phyloP scores from a whole-genome alignment of 2,113 vertebrate species.

The Takifugu flavidus region DNA sequence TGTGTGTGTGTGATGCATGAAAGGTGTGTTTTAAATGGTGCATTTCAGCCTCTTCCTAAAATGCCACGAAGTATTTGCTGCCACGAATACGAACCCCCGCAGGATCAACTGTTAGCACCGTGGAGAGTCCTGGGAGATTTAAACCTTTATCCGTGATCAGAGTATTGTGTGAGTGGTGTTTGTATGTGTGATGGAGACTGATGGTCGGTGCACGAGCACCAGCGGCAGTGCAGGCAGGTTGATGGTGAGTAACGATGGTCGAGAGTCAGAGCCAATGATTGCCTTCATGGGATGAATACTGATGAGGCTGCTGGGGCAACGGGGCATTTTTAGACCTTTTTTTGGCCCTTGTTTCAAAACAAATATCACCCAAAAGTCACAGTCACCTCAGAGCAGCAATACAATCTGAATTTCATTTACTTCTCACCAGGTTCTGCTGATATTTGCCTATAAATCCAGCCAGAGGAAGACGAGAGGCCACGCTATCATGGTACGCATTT shows the following conservation, averaged over 20 bases:
- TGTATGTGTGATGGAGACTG: slow-evolving; percentile 11
- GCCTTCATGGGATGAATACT: slow-evolving; percentile 53
- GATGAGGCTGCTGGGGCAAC: slow-evolving; percentile 35
- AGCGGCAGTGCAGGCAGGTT: slow-evolving; percentile 13
- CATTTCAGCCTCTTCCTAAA: too few species aligned
- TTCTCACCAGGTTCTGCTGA: slow-evolving; percentile 1
- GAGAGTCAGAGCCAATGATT: slow-evolving; percentile 45
- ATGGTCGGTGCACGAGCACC: slow-evolving; percentile 7
- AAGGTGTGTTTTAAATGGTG: too few species aligned
- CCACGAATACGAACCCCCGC: too few species aligned
- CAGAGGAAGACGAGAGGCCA: slow-evolving; percentile 12
- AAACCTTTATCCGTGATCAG: slow-evolving; percentile 11
- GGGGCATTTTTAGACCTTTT: neutral
- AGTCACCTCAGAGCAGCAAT: too few species aligned
- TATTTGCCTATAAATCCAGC: neutral
- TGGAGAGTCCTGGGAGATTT: slow-evolving; percentile 1
- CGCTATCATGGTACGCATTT: slow-evolving; percentile 14
- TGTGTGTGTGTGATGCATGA: too few species aligned
- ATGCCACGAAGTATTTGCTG: too few species aligned
- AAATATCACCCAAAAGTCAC: too few species aligned
- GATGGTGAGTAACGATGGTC: slow-evolving; percentile 43
- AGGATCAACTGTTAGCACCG: neutral
- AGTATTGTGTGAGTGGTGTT: slow-evolving; percentile 10
- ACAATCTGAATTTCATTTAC: slow-evolving; percentile 22
- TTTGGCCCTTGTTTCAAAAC: too few species aligned